Percentiles rank a stretch among this genome's conserved stretches.
phyloP scores from a whole-genome alignment of 1,140 invertebrate species.

The Dufourea novaeangliae region DNA sequence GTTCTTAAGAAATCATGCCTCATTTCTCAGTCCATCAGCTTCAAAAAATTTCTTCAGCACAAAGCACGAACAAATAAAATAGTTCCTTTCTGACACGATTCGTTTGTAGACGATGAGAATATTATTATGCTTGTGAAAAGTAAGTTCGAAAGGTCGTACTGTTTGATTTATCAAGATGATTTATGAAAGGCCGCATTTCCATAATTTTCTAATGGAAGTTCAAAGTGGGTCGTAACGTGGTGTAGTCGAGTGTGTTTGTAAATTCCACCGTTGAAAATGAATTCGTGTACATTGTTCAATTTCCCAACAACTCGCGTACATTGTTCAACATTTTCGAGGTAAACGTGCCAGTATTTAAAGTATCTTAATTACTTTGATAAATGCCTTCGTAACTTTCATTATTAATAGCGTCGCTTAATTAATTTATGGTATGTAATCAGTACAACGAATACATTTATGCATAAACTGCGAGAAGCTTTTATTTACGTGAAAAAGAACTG shows the following conservation, averaged over 20 bases:
- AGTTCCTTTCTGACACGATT: too few species aligned
- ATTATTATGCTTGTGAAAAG: too few species aligned
- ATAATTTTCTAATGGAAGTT: constrained; percentile 2
- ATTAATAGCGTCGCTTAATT: neutral
- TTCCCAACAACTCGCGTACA: neutral
- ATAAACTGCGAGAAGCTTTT: too few species aligned
- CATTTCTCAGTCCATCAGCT: too few species aligned
- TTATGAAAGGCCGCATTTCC: neutral
- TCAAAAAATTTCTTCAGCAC: too few species aligned
- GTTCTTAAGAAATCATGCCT: too few species aligned
- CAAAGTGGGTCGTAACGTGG: neutral
- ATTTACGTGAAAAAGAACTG: too few species aligned
- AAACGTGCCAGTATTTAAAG: neutral
- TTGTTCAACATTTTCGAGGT: neutral
- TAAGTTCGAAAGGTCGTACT: neutral
- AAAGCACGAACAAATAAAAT: too few species aligned
- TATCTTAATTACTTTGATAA: constrained; percentile 3
- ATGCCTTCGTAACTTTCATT: neutral
- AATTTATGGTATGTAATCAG: neutral
- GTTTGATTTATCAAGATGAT: neutral
- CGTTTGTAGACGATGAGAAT: neutral
- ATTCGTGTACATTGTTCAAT: neutral
- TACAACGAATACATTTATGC: neutral
- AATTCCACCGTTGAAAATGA: neutral
- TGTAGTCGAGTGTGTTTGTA: neutral